Conservation (phyloP, 1,140 invertebrate genomes). For the Conopomorpha cramerella region DNA sequence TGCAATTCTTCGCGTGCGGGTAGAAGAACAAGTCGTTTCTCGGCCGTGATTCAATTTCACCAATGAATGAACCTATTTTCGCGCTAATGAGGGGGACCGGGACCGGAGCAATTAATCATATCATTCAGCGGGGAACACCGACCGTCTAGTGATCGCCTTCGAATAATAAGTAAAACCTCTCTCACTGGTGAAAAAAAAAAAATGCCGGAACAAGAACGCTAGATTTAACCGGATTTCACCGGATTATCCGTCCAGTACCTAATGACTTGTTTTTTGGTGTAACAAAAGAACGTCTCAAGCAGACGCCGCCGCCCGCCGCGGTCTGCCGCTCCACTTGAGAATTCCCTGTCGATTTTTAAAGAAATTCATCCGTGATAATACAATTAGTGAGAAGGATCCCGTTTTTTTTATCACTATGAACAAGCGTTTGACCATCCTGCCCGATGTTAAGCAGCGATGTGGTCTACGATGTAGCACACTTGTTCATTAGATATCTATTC, state of each 20-base stretch:
- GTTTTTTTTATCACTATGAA: too few species aligned
- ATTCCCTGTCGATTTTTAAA: constrained; percentile 44
- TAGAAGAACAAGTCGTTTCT: too few species aligned
- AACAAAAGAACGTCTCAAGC: constrained; percentile 51
- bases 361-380: too few species aligned
- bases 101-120: constrained; percentile 55
- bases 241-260: too few species aligned
- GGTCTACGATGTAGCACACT: too few species aligned
- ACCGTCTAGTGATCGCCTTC: constrained; percentile 23
- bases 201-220: constrained; percentile 29
- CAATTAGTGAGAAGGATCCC: too few species aligned
- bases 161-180: constrained; percentile 44
- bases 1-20: constrained; percentile 26
- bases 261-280: constrained; percentile 60
- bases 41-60: constrained; percentile 53
- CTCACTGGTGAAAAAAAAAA: constrained; percentile 24
- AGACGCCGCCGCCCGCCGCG: constrained; percentile 32
- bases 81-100: constrained; percentile 49
- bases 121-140: constrained; percentile 18
- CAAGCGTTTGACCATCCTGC: too few species aligned
- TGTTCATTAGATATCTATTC: too few species aligned
- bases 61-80: constrained; percentile 46
- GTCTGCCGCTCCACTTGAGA: too few species aligned
- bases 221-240: constrained; percentile 48
- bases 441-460: too few species aligned